Evolutionary conservation across 2,888 invertebrate genomes (phyloP), one percentile per base, ranked within the genome.

Genomic region (Acanthosoma haemorrhoidale): DNA sequence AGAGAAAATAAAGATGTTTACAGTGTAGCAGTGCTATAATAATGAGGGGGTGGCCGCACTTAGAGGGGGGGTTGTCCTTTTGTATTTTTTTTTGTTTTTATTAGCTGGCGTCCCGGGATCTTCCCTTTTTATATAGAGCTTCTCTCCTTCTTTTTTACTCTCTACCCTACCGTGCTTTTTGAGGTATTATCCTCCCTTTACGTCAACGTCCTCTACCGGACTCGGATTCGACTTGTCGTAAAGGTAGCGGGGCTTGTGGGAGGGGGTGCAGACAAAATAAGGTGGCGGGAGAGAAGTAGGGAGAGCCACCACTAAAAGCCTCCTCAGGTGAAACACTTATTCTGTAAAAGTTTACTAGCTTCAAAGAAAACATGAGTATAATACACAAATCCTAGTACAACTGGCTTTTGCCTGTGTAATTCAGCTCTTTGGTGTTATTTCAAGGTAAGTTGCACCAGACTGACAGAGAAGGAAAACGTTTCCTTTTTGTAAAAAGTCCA

Each of bases 1-100:
- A 51, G 43, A 21, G 13, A 13, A 51, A 25, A n/a, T 5, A 25
- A 25, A 51, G 25, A 51, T 18, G 25, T 51, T 25, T 51, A 25
- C 43, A 51, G 4, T 25, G 25, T 21, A n/a, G 43, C 11, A 16
- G 11, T 13, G 21, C 43, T 51, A 51, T 51, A 25, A 13, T 51
- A 51, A 25, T 13, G 41, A 21, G 41, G 41, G 41, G 9, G 43
- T 13, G 25, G 43, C 21, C 0, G 18, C 2, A n/a, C n/a, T n/a
- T n/a, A n/a, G n/a, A n/a, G 3, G 18, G 16, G 39, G 16, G 39
- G n/a, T 39, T 39, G 39, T 41, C 43, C 43, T 51, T 51, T 51
- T 51, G 43, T 51, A 4, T 51, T 51, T 51, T 25, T 51, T 51
- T 51, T 51, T 51, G 43, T 51, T 51, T 51, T 51, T 51, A 51